Base-by-base conservation (phyloP, 2,888 invertebrate genomes). In the Epsilonema sp. region DNA sequence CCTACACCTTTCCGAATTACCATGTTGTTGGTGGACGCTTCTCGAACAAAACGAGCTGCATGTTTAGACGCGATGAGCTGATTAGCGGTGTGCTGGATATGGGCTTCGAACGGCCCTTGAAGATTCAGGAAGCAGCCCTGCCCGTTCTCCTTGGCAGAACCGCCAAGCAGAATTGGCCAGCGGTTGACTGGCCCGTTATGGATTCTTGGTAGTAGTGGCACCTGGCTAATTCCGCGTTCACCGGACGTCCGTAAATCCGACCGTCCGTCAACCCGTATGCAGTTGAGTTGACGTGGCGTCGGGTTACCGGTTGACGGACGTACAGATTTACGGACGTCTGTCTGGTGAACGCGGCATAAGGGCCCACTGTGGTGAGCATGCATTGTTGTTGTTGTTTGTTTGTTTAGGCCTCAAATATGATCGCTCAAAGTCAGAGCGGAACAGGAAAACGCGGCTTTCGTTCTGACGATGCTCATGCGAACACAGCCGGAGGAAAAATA, bases 371-470 rank as follows among this genome's bases (percentile, higher is more conserved):
- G 8, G n/a, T 8, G 3, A 11, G 8, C 16, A 46, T n/a, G n/a
- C n/a, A n/a, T n/a, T n/a, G 31, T 31, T 8, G 8, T 37, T 39
- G 43, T 40, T 31, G 47, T 50, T 43, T 45, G 37, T 45, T 19
- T 51, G 58, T 57, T 45, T 60, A 78, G 77, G 11, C 89, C 90
- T 23, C 83, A 85, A 97, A 97, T 69, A 80, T 99, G 79, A 94
- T 97, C 59, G 97, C 97, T 2, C 97, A 99, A 67, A 87, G 90
- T 47, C 97, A 99, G 65, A 90, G 89, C 41, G 97, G 97, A 50
- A 99, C 97, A 45, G 97, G 97, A 41, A 99, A 99, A 74, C 1
- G 97, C 97, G 31, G 92, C 97, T 4, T 97, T 99, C 72, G 84
- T 89, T 16, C 71, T 97, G 51, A 89, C 92, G 0, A 90, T 94